Base-by-base conservation (phyloP, 2,888 invertebrate species). In the Uloborus plumipes region DNA sequence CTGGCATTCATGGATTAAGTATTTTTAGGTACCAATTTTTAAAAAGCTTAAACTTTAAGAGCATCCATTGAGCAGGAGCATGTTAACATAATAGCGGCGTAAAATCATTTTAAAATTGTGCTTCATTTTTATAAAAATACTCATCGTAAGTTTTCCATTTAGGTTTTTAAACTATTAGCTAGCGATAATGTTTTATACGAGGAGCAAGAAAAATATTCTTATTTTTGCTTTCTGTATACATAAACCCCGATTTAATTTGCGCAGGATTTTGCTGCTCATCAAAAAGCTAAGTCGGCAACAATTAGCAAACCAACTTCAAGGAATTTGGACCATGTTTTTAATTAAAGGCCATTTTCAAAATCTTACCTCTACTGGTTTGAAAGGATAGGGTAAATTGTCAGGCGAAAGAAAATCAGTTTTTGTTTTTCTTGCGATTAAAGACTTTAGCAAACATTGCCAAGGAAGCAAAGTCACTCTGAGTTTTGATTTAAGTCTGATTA, bases 401-500 rank as follows among this genome's bases (percentile, higher is more conserved):
- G 39, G 39, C 39, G 53, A 72, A 78, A 76, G 70, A 70, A 76
- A 79, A 73, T 79, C 66, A 71, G 31, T 39, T 22, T 66, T 73
- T 79, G 67, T 73, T 79, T 79, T 79, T 79, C 73, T 79, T 79
- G n/a, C 73, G 67, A 79, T 79, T 79, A 79, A 61, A 67, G 66
- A 61, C 49, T 67, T 79, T 51, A 67, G 26, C 72, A 73, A 79
- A 79, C 79, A 73, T 16, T 55, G 64, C 16, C 26, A 15, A 39
- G 39, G 39, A 39, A 39, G 39, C 39, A 39, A 39, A 39, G 39
- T 74, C 58, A 74, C 53, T 59, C 31, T 22, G 18, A 50, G 69
- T 80, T 80, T 74, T 80, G 80, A 80, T 80, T 80, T 80, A 80
- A 67, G 80, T 69, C 73, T 74, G 58, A 66, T 61, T 64, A 80